These are phyloP conservation scores for Epirrhoe tristata DNA, from an alignment of 2,888 invertebrate genomes.

Conservation along the genomic window DNA sequence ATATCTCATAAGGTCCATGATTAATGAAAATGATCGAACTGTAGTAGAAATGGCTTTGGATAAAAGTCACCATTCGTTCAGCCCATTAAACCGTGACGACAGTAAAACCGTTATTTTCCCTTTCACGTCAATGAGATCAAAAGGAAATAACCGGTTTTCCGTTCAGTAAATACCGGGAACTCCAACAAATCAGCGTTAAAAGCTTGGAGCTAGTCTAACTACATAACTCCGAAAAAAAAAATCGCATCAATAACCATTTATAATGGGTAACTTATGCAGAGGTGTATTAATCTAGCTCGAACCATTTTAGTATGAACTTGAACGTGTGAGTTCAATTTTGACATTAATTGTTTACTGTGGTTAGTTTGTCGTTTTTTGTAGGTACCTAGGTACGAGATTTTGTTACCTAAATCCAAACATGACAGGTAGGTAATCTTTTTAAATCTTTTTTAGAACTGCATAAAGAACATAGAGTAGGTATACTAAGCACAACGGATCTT, in stretches of 20 bases:
- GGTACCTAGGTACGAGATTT: too few relatives aligned
- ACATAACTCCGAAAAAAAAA: constrained; percentile 50
- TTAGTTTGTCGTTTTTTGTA: too few relatives aligned
- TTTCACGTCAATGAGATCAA: constrained; percentile 34
- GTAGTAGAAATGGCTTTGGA: constrained; percentile 1
- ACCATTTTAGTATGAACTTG: background rate
- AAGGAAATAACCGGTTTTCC: constrained; percentile 34
- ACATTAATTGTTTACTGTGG: background rate
- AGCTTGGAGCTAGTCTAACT: constrained; percentile 46
- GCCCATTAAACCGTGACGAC: constrained; percentile 30
- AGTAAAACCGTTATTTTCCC: constrained; percentile 22
- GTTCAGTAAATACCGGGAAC: constrained; percentile 37
- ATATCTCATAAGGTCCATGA: background rate
- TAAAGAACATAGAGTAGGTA: too few relatives aligned
- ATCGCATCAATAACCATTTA: constrained; percentile 55
- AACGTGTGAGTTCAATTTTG: background rate
- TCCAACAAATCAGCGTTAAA: constrained; percentile 50
- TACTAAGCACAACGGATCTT: too few relatives aligned
- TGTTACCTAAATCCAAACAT: too few relatives aligned
- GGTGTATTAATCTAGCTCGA: background rate
- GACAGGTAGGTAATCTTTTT: too few relatives aligned
- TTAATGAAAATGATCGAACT: background rate
- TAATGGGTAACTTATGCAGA: constrained; percentile 39
- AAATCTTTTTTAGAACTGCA: too few relatives aligned
- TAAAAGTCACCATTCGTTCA: constrained; percentile 10